Evolutionary conservation across 2,113 vertebrate species (phyloP), one percentile per base, ranked within the genome.

Genomic region (Probosciger aterrimus): DNA sequence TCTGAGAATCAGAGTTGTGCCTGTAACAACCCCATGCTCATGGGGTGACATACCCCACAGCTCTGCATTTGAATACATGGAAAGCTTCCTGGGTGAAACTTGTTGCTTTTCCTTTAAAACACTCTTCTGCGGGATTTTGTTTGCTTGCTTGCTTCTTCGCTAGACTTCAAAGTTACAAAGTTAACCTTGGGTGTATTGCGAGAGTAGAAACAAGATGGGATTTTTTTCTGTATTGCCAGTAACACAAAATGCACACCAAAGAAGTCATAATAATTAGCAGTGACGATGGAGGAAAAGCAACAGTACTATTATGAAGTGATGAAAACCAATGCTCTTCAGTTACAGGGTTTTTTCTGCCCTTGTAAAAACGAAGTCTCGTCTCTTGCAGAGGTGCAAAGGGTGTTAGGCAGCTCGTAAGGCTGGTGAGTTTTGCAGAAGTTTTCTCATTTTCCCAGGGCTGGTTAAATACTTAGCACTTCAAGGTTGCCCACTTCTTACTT

Each of bases 401-500:
- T 1, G 0, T 39, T 35, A 63, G 39, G 20, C 18, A 81, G 27
- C 50, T 33, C 10, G 67, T 49, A 70, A 17, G 11, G 49, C n/a
- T 68, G 25, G 43, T 55, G 80, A 18, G 14, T 28, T 93, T 91
- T 92, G 52, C n/a, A 75, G 39, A 78, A 84, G 50, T 91, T 84
- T 64, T 83, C 11, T 75, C 33, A 70, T 46, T 93, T 90, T 81
- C 33, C 10, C 18, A 43, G 60, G 16, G 33, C 14, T 17, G 68
- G 12, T 71, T 78, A 84, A 91, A 82, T 77, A 90, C 14, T 73
- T 90, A 46, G 11, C 16, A 47, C 55, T 62, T 92, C 43, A 87
- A 68, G 65, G 44, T 37, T 92, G 57, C 55, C 35, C 52, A 52
- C 81, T 92, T 95, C 80, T 95, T 89, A n/a, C 17, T 80, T 94